phyloP scores from a whole-genome alignment of 2,113 vertebrate species.

The Macrotis lagotis region DNA sequence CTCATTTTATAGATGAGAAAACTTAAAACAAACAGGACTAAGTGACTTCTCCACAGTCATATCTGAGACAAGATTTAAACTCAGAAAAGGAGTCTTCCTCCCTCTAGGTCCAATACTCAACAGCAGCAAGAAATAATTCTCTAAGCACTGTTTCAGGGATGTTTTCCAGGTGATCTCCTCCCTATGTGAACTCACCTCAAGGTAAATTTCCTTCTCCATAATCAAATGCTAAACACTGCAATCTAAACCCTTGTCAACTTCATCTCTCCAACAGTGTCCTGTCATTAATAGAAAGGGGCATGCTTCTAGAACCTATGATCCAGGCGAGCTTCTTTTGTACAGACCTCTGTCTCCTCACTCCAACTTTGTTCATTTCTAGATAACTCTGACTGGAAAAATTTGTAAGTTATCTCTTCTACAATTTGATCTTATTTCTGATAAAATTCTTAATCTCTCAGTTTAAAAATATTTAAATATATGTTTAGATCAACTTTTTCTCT shows the following conservation, averaged over 20 bases:
- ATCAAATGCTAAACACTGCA: neutral
- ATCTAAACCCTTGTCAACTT: neutral
- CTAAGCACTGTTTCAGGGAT: neutral
- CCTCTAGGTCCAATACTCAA: neutral
- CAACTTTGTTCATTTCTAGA: neutral
- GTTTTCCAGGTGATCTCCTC: neutral
- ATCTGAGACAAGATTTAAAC: neutral
- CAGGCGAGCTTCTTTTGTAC: neutral
- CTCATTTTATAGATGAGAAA: neutral
- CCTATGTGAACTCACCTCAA: too few relatives aligned
- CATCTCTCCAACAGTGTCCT: neutral
- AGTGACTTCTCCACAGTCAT: neutral
- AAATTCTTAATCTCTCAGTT: neutral
- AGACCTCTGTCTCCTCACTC: neutral
- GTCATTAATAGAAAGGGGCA: neutral
- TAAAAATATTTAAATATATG: neutral
- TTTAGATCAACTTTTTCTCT: neutral
- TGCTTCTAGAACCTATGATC: neutral
- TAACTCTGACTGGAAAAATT: neutral
- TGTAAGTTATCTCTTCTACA: neutral
- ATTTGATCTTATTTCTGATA: neutral
- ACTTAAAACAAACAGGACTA: neutral
- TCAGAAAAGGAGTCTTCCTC: neutral
- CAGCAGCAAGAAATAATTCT: neutral
- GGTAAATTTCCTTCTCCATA: neutral